These are phyloP conservation scores for Phaethornis superciliosus DNA, from an alignment of 2,113 vertebrate species.

Conservation along the genomic window DNA sequence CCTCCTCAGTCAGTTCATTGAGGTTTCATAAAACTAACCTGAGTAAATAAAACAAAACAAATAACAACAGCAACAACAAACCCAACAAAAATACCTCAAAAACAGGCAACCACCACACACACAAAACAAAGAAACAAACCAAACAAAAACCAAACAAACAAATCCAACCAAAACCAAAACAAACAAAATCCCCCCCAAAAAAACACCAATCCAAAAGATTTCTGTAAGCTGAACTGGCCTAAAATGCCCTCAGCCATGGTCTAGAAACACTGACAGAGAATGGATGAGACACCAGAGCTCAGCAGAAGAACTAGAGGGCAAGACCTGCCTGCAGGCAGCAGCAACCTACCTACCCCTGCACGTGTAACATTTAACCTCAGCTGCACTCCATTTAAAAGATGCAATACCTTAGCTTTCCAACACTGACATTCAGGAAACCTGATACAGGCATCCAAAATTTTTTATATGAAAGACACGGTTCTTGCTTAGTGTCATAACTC, in stretches of 20 bases:
- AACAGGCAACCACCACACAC: too few relatives aligned
- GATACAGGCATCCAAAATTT: not conserved
- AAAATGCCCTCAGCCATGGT: not conserved
- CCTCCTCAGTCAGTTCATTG: not conserved
- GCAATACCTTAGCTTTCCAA: not conserved
- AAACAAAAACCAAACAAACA: too few relatives aligned
- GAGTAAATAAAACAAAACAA: not conserved
- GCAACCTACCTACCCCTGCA: not conserved
- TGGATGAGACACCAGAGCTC: not conserved
- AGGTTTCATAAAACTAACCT: not conserved
- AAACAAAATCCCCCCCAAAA: too few relatives aligned
- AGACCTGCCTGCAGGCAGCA: not conserved
- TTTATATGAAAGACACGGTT: not conserved
- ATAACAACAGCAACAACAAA: not conserved
- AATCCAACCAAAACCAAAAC: too few relatives aligned
- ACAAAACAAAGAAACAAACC: too few relatives aligned
- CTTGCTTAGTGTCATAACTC: not conserved
- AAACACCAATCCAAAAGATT: not conserved
- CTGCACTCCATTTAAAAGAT: not conserved
- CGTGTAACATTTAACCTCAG: not conserved
- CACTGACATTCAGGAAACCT: not conserved
- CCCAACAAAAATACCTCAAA: too few relatives aligned
- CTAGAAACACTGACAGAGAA: not conserved
- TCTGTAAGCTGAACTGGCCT: not conserved
- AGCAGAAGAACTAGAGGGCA: not conserved